phyloP scores from a whole-genome alignment of 1,140 invertebrate species.

The Hyposmocoma kahamanoa region DNA sequence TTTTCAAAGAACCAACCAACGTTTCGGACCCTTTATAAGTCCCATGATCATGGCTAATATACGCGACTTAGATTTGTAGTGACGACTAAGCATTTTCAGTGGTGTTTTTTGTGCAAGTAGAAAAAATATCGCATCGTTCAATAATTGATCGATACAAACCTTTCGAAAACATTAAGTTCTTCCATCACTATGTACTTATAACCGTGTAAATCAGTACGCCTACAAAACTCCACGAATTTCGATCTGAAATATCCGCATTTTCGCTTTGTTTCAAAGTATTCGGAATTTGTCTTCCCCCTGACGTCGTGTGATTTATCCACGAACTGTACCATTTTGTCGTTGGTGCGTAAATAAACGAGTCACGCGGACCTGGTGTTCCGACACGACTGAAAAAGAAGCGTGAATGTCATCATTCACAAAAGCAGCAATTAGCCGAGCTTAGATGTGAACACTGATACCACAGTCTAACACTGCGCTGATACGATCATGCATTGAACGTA shows the following conservation, averaged over 20 bases:
- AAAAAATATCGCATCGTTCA: no score
- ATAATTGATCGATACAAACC: slow-evolving; percentile 26
- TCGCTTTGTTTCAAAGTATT: slow-evolving; percentile 5
- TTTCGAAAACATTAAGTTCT: slow-evolving; percentile 45
- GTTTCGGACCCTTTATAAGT: no score
- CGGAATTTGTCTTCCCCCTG: slow-evolving; percentile 4
- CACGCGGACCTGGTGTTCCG: background rate
- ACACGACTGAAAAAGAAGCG: slow-evolving; percentile 23
- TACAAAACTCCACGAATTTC: slow-evolving; percentile 51
- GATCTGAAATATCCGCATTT: slow-evolving; percentile 15
- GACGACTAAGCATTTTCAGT: no score
- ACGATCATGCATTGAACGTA: no score
- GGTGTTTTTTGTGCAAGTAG: no score
- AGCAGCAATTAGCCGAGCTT: no score
- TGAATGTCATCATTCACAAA: no score
- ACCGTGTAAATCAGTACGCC: slow-evolving; percentile 55
- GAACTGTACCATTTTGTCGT: slow-evolving; percentile 17
- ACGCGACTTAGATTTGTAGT: no score
- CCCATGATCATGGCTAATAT: no score
- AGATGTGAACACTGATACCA: no score
- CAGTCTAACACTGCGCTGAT: no score
- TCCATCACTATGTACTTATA: slow-evolving; percentile 63
- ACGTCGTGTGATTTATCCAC: slow-evolving; percentile 2
- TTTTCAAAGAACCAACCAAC: no score
- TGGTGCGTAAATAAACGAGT: background rate